Evolutionary conservation across 1,140 invertebrate genomes (phyloP).

Genomic region (Bactericera cockerelli): DNA sequence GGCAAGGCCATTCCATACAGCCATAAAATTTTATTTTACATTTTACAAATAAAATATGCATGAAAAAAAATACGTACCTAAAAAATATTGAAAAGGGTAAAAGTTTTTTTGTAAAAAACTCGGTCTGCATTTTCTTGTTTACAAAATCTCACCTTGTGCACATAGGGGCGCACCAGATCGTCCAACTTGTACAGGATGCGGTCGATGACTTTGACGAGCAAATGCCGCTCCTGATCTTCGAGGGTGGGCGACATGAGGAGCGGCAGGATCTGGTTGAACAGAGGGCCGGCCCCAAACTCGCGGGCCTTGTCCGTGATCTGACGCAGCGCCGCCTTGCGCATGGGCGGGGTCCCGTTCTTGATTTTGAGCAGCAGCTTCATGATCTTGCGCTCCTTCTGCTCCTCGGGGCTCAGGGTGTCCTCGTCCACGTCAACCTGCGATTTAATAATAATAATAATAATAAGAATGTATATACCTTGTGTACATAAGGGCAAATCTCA

Average conservation of each 20-base stretch:
- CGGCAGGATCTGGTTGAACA: slow-evolving; percentile 98
- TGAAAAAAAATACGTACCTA: too few species aligned
- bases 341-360: slow-evolving; percentile 98
- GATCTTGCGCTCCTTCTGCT: slow-evolving; percentile 96
- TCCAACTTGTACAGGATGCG: slow-evolving; percentile 97
- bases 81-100: too few species aligned
- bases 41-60: too few species aligned
- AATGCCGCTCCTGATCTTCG: slow-evolving; percentile 97
- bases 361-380: slow-evolving; percentile 98
- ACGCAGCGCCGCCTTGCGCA: slow-evolving; percentile 92
- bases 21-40: too few species aligned
- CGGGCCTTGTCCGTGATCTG: slow-evolving; percentile 98
- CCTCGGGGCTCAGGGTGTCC: slow-evolving; percentile 84
- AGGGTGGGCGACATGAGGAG: slow-evolving; percentile 97
- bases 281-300: slow-evolving; percentile 93
- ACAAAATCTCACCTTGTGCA: slow-evolving; percentile 71
- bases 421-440: slow-evolving; percentile 88
- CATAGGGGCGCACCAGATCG: slow-evolving; percentile 95
- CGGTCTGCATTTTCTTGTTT: too few species aligned
- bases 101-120: too few species aligned
- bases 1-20: too few species aligned
- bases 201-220: slow-evolving; percentile 99
- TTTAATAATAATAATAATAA: too few species aligned
- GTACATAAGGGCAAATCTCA: too few species aligned
- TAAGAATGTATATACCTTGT: too few species aligned